phyloP scores from a whole-genome alignment of 2,113 vertebrate species.

The Quiscalus mexicanus region DNA sequence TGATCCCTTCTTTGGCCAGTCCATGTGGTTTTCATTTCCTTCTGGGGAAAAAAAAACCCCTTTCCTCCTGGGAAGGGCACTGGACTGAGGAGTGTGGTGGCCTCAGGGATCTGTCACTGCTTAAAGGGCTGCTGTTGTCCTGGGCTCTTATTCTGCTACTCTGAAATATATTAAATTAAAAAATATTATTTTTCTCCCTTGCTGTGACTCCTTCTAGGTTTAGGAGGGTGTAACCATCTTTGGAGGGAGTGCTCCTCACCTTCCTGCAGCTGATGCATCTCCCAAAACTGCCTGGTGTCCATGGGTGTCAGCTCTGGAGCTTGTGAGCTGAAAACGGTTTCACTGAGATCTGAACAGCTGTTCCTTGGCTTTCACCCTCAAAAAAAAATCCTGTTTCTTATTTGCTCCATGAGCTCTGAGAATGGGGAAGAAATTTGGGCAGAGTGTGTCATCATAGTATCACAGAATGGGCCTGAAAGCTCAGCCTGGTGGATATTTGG shows the following conservation, averaged over 20 bases:
- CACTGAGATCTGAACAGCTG: neutral
- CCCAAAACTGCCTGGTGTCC: neutral
- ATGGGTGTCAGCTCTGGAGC: neutral
- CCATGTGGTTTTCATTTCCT: conserved; percentile 31
- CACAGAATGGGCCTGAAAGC: neutral
- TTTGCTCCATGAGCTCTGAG: neutral
- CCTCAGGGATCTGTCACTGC: neutral
- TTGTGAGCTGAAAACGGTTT: neutral
- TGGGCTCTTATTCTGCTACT: neutral
- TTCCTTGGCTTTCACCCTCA: neutral
- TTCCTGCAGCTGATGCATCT: neutral
- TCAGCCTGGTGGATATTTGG: neutral
- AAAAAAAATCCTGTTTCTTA: neutral
- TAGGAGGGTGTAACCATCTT: neutral
- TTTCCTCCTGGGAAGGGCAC: neutral
- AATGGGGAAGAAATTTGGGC: neutral
- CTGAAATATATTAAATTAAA: neutral
- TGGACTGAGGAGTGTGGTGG: neutral
- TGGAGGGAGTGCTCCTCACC: neutral
- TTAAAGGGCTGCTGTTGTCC: neutral
- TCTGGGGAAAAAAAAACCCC: neutral
- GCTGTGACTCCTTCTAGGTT: neutral
- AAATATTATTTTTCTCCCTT: neutral
- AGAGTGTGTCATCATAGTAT: fast-evolving
- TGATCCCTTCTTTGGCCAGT: neutral